A percentile compares a stretch with the other conserved stretches of the same genome.
Conservation (phyloP, 2,888 invertebrate genomes). For the Oscheius onirici region DNA sequence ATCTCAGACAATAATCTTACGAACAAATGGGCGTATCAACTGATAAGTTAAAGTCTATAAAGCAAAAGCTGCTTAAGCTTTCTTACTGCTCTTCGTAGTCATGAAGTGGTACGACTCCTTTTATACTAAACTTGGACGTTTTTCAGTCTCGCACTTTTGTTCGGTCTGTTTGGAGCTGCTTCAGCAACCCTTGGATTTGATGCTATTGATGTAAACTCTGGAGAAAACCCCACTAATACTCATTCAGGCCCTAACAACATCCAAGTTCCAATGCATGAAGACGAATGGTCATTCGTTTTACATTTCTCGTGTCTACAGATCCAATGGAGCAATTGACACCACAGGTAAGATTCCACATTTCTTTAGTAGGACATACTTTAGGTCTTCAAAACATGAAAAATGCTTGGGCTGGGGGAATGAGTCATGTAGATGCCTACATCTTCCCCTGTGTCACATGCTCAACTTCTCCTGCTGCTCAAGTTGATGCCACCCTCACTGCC, state of each 20-base stretch:
- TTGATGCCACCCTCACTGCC: conserved; percentile 25
- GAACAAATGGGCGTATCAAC: background rate
- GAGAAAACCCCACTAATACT: background rate
- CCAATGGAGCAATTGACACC: conserved; percentile 40
- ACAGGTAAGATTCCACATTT: too few relatives aligned
- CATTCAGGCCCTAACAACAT: conserved; percentile 26
- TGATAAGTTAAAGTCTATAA: background rate
- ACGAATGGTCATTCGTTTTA: conserved; percentile 40
- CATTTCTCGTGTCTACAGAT: conserved; percentile 40
- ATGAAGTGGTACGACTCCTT: background rate
- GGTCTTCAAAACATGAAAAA: conserved; percentile 47
- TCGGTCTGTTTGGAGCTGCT: conserved; percentile 7
- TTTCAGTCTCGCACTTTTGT: background rate
- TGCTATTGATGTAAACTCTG: conserved; percentile 28
- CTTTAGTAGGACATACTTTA: too few relatives aligned
- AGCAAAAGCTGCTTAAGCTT: background rate
- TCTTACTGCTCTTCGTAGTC: background rate
- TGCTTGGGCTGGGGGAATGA: conserved; percentile 40
- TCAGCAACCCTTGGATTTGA: conserved; percentile 33
- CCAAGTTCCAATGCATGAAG: conserved; percentile 39
- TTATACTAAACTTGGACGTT: background rate
- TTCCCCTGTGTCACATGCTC: conserved; percentile 47
- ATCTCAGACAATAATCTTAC: background rate
- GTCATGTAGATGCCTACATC: conserved; percentile 48
- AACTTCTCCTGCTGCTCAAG: conserved; percentile 32